Evolutionary conservation across 2,888 invertebrate species (phyloP).

Genomic region (Ennomos erosarius): DNA sequence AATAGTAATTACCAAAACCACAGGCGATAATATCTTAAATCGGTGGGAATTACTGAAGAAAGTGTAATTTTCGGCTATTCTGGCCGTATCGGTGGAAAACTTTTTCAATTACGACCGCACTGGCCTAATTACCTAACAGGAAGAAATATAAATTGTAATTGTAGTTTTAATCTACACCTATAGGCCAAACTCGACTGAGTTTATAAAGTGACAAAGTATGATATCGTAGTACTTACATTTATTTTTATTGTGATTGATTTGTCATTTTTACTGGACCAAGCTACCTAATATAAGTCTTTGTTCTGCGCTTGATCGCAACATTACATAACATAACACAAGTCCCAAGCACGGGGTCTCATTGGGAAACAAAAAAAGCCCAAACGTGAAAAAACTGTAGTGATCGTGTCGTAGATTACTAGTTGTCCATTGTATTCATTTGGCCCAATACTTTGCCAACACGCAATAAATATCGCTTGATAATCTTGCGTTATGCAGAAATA

Average conservation of each 20-base stretch:
- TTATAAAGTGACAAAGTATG: slow-evolving; percentile 54
- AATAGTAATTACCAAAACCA: slow-evolving; percentile 74
- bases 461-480: too few species aligned
- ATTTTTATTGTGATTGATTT: too few species aligned
- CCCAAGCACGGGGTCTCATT: too few species aligned
- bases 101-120: slow-evolving; percentile 76
- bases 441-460: too few species aligned
- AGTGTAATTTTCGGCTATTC: slow-evolving; percentile 74
- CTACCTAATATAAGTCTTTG: too few species aligned
- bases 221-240: too few species aligned
- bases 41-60: slow-evolving; percentile 68
- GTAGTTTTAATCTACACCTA: slow-evolving; percentile 45
- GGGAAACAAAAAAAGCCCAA: too few species aligned
- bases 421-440: too few species aligned
- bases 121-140: slow-evolving; percentile 63
- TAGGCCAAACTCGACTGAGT: slow-evolving; percentile 34
- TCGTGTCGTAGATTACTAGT: too few species aligned
- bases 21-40: slow-evolving; percentile 71
- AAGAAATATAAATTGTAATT: slow-evolving; percentile 60
- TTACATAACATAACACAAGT: background rate
- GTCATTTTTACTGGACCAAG: too few species aligned
- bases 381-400: too few species aligned
- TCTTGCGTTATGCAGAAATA: too few species aligned
- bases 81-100: slow-evolving; percentile 72
- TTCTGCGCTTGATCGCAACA: background rate